Evolutionary conservation across 2,888 invertebrate genomes (phyloP), one percentile per base, ranked within the genome.

Genomic region (Crepidodera aurea): DNA sequence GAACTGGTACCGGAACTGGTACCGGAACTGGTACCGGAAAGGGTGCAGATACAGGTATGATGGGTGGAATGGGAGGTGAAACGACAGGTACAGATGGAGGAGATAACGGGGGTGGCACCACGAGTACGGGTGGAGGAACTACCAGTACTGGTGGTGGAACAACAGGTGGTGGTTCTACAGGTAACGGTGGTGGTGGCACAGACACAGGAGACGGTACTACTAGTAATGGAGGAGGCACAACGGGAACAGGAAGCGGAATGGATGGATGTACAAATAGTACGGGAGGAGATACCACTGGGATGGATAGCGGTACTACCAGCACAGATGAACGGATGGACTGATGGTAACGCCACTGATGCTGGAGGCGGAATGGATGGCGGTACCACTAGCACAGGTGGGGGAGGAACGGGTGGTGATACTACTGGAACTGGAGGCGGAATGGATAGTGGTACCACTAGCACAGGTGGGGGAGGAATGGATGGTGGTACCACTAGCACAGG

Each of bases 1-100:
- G 84, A n/a, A 79, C 82, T 60, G 71, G 79, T 82, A 65, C 61
- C n/a, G 27, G 79, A 81, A 56, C 64, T 75, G 15, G 74, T 51
- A 75, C 69, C 44, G 62, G 67, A 67, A 75, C 32, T 76, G 79
- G 65, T 82, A 84, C 69, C 81, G 40, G 18, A 16, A 40, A 7
- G 1, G 37, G 15, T 2, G 62, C 60, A 0, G 71, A 64, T 37
- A 67, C 63, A 22, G 65, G 62, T 32, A 60, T 44, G 40, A 65
- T 64, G 3, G 58, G 65, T 18, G 63, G 58, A 0, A 66, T 55
- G 1, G 51, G 58, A 7, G 66, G 59, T 22, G 63, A 50, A 18
- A 60, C 46, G 37, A 62, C 66, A 1, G 56, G 64, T n/a, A 55
- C 59, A 0, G 57, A 48, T 2, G 34, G 19, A 27, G 18, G 18